A percentile compares a stretch with the other conserved stretches of the same genome.
Evolutionary conservation across 2,797 vertebrate genomes (phyloP).

Genomic region (Poecilia gillii): DNA sequence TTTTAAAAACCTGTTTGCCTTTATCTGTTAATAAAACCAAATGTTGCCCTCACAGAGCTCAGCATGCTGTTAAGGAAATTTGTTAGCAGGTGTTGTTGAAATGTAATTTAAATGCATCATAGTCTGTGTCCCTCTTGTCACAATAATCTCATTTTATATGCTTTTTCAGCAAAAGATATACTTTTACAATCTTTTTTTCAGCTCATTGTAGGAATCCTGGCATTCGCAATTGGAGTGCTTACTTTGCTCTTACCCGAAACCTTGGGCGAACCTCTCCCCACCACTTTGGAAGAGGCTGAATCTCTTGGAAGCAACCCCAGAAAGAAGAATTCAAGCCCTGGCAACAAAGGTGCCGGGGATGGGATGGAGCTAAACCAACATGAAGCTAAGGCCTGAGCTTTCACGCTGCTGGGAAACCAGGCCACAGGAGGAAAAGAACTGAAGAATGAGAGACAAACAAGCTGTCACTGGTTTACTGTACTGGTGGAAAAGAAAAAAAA

Average conservation of each 20-base stretch:
- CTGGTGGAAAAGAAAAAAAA: neutral
- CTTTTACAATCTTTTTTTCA: conserved; percentile 22
- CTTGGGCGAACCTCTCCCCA: conserved; percentile 85
- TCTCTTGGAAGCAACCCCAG: conserved; percentile 71
- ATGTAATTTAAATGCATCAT: neutral
- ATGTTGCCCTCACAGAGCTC: neutral
- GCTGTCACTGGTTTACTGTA: conserved; percentile 9
- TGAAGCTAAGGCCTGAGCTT: conserved; percentile 44
- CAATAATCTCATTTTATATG: neutral
- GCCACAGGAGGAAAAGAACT: neutral
- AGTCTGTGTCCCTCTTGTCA: neutral
- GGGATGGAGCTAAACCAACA: conserved; percentile 66
- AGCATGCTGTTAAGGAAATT: neutral
- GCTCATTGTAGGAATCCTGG: conserved; percentile 88
- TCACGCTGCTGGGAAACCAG: conserved; percentile 1
- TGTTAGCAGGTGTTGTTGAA: neutral
- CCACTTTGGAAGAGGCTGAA: conserved; percentile 87
- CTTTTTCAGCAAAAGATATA: neutral
- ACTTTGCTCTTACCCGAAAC: conserved; percentile 91
- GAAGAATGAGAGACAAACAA: conserved; percentile 2
- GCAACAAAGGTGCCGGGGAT: conserved; percentile 33
- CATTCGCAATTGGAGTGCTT: conserved; percentile 87
- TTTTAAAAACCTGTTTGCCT: neutral
- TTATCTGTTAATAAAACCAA: neutral
- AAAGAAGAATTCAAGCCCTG: conserved; percentile 39